These are phyloP conservation scores for Papilio demoleus DNA, from an alignment of 2,888 invertebrate genomes.

Conservation along the genomic window DNA sequence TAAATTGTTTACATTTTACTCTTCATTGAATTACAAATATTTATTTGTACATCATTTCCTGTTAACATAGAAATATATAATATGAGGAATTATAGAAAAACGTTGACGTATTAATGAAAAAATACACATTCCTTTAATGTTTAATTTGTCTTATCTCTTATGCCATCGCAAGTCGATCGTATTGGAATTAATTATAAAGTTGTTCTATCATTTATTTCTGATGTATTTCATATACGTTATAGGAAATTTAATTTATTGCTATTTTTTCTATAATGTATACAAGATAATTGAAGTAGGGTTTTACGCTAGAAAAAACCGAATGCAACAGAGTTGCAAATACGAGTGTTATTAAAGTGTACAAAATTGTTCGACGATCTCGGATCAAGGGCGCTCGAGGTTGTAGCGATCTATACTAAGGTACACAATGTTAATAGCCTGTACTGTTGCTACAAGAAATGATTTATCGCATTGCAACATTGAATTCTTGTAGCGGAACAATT, in stretches of 20 bases:
- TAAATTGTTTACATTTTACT: conserved; percentile 11
- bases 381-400: conserved; percentile 35
- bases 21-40: background rate
- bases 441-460: conserved; percentile 35
- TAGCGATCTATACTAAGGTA: conserved; percentile 30
- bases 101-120: background rate
- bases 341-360: background rate
- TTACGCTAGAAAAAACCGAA: background rate
- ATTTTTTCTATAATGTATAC: background rate
- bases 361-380: conserved; percentile 28
- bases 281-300: conserved; percentile 9
- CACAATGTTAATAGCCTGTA: conserved; percentile 34
- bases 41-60: background rate
- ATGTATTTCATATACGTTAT: conserved; percentile 7
- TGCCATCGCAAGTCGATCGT: conserved; percentile 2
- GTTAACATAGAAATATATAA: background rate
- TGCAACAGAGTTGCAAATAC: conserved; percentile 31
- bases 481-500: conserved; percentile 37
- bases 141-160: background rate
- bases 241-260: no score
- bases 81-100: conserved; percentile 5
- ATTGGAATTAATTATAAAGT: background rate
- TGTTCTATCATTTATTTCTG: background rate
- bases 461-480: conserved; percentile 38
- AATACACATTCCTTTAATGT: background rate